Evolutionary conservation across 2,797 vertebrate species (phyloP).

Genomic region (Heteromormyrus szaboi): DNA sequence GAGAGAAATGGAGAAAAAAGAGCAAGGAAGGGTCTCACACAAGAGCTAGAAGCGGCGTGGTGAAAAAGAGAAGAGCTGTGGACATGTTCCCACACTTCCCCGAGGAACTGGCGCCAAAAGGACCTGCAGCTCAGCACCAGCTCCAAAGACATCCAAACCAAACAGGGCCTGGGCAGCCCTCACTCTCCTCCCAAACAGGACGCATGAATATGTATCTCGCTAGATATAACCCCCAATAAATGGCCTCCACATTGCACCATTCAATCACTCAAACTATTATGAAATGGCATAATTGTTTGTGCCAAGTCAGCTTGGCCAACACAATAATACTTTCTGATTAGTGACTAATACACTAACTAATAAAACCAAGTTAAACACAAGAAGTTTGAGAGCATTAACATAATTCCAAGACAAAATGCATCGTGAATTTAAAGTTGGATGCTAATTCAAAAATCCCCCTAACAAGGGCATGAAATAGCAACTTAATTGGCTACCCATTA

Average conservation of each 20-base stretch:
- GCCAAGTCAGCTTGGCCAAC: not conserved
- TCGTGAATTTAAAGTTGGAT: not conserved
- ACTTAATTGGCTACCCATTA: conserved; percentile 13
- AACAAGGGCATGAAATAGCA: conserved; percentile 13
- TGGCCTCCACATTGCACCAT: not conserved
- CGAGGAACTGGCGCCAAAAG: not conserved
- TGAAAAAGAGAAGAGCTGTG: not conserved
- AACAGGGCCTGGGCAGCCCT: not conserved
- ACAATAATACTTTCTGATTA: not conserved
- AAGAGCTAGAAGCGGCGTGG: not conserved
- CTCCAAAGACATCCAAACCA: not conserved
- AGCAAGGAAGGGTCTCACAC: not conserved
- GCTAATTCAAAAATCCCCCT: conserved; percentile 15
- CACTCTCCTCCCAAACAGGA: not conserved
- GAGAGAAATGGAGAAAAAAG: not conserved
- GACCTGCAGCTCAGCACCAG: not conserved
- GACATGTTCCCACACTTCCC: not conserved
- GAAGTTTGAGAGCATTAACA: not conserved
- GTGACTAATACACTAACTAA: not conserved
- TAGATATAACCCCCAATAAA: conserved; percentile 11
- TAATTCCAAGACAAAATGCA: not conserved
- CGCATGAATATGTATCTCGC: not conserved
- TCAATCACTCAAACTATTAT: not conserved
- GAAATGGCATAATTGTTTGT: not conserved
- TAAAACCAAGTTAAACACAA: not conserved